Conservation (phyloP, 2,113 vertebrate species). For the Psephotus haematonotus region DNA sequence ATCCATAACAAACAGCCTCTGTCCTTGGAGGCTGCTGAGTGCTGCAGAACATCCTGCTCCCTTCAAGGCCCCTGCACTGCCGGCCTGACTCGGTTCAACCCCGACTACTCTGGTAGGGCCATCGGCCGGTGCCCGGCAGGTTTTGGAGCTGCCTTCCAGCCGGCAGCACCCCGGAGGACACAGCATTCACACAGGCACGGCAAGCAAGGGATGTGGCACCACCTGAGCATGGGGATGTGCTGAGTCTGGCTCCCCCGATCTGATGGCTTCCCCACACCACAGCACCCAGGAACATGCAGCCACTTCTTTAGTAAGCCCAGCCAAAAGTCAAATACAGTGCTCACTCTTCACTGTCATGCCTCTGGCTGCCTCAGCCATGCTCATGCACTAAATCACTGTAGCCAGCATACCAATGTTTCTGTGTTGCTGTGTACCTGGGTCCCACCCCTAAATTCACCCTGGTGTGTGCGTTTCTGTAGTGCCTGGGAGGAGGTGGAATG, state of each 20-base stretch:
- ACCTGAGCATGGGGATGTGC: too few relatives aligned
- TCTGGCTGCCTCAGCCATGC: neutral
- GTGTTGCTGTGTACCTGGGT: neutral
- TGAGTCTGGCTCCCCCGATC: too few relatives aligned
- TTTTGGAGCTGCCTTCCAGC: neutral
- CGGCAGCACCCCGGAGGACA: neutral
- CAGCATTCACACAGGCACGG: too few relatives aligned
- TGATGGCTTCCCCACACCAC: too few relatives aligned
- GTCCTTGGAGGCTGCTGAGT: neutral
- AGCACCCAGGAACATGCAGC: neutral
- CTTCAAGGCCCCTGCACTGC: neutral
- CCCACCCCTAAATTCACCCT: neutral
- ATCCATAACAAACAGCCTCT: accelerated
- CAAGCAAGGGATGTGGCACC: too few relatives aligned
- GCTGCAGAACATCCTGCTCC: neutral
- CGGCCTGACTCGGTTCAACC: neutral
- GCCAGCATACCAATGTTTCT: neutral
- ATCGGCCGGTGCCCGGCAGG: accelerated
- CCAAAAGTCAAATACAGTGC: neutral
- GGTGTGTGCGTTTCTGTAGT: neutral
- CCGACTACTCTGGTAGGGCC: too few relatives aligned
- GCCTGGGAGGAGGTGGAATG: neutral
- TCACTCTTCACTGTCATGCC: neutral
- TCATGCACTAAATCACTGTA: accelerated
- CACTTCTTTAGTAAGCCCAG: neutral